Evolutionary conservation across 2,888 invertebrate species (phyloP).

Genomic region (Eueremaeus valkanovi): DNA sequence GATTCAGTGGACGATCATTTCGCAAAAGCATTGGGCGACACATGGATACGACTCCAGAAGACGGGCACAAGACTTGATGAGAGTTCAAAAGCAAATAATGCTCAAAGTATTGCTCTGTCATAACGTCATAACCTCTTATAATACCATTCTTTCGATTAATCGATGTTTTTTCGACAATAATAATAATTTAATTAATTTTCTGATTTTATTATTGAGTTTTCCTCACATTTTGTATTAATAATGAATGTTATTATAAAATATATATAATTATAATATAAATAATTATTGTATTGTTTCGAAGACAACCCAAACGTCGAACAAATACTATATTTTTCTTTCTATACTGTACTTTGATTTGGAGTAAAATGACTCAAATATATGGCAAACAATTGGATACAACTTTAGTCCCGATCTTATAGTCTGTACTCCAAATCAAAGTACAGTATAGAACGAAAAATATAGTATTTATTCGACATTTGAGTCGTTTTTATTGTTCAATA

Average conservation of each 20-base stretch:
- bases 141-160: neutral
- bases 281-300: neutral
- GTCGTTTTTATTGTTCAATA: neutral
- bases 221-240: too few relatives aligned
- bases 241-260: neutral
- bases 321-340: too few relatives aligned
- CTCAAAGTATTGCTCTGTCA: slow-evolving; percentile 38
- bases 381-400: too few relatives aligned
- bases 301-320: too few relatives aligned
- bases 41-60: slow-evolving; percentile 61
- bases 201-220: neutral
- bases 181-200: neutral
- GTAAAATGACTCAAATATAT: too few relatives aligned
- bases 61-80: slow-evolving; percentile 3
- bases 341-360: too few relatives aligned
- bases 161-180: neutral
- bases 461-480: too few relatives aligned
- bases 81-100: slow-evolving; percentile 23
- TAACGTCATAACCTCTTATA: neutral
- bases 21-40: slow-evolving; percentile 77
- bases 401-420: too few relatives aligned
- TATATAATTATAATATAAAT: slow-evolving; percentile 9
- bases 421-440: too few relatives aligned
- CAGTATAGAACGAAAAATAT: too few relatives aligned
- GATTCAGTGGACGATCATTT: slow-evolving; percentile 79